A percentile compares a stretch with the other conserved stretches of the same genome.
phyloP scores from a whole-genome alignment of 2,888 invertebrate genomes.

The Latrodectus hesperus region DNA sequence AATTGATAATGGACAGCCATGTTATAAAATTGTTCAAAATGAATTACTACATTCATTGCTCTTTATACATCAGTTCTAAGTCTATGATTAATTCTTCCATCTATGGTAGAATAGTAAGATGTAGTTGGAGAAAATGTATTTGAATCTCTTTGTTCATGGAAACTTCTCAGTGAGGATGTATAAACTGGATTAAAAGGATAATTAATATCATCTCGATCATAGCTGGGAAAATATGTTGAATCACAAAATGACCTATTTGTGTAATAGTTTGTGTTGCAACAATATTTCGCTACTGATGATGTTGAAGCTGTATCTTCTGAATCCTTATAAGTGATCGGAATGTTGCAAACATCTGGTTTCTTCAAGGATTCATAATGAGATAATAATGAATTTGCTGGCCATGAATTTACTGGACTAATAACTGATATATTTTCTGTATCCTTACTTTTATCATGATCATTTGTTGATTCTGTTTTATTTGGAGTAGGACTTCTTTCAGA shows the following conservation, averaged over 20 bases:
- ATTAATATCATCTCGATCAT: constrained; percentile 26
- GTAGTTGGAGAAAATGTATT: not conserved
- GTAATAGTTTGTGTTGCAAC: constrained; percentile 21
- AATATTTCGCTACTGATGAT: constrained; percentile 47
- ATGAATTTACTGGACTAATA: constrained; percentile 59
- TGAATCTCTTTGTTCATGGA: not conserved
- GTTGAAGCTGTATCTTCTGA: constrained; percentile 28
- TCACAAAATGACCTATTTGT: constrained; percentile 34
- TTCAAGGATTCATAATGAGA: constrained; percentile 58
- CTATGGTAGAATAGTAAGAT: not conserved
- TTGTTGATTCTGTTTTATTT: constrained; percentile 38
- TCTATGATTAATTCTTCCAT: constrained; percentile 2
- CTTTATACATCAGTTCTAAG: constrained; percentile 26
- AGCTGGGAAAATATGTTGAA: constrained; percentile 22
- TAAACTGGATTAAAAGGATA: constrained; percentile 55
- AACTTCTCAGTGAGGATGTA: constrained; percentile 48
- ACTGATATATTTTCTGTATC: constrained; percentile 38
- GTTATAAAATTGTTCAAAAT: too few relatives aligned
- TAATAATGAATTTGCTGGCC: constrained; percentile 40
- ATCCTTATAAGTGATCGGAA: constrained; percentile 10
- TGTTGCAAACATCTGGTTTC: constrained; percentile 1
- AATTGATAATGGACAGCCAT: too few relatives aligned
- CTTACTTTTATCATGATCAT: constrained; percentile 22
- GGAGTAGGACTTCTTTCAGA: not conserved
- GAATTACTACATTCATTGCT: too few relatives aligned